These are phyloP conservation scores for Archips xylosteana DNA, from an alignment of 2,888 invertebrate species.

Conservation along the genomic window DNA sequence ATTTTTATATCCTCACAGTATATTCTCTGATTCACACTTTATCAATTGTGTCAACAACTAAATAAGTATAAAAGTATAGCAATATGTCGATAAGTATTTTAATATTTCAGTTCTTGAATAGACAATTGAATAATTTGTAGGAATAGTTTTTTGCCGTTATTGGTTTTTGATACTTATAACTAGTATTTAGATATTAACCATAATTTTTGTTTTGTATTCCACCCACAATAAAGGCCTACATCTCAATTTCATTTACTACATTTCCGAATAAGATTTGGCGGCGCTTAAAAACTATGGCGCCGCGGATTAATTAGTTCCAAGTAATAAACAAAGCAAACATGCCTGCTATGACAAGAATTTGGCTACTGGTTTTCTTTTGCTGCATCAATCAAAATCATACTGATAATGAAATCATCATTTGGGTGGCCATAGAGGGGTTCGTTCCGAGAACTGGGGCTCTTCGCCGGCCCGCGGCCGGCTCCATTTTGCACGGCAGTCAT, in stretches of 20 bases:
- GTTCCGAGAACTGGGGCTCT: constrained; percentile 74
- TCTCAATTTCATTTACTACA: constrained; percentile 45
- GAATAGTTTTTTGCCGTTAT: too few relatives aligned
- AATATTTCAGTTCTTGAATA: too few relatives aligned
- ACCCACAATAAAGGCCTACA: constrained; percentile 18
- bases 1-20: background rate
- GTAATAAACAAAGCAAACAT: constrained; percentile 82
- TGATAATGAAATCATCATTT: constrained; percentile 86
- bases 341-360: constrained; percentile 79
- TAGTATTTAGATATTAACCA: background rate
- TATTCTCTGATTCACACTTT: too few relatives aligned
- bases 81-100: too few relatives aligned
- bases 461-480: constrained; percentile 48
- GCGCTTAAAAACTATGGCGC: constrained; percentile 79
- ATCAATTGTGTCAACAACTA: too few relatives aligned
- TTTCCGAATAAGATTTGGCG: constrained; percentile 52
- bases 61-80: too few relatives aligned
- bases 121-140: too few relatives aligned
- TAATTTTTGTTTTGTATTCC: background rate
- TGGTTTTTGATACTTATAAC: too few relatives aligned
- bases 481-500: constrained; percentile 71
- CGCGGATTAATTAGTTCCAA: constrained; percentile 81
- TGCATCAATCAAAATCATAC: constrained; percentile 85
- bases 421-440: constrained; percentile 83
- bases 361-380: constrained; percentile 78